phyloP scores from a whole-genome alignment of 2,888 invertebrate genomes.

The Trichopria drosophilae region DNA sequence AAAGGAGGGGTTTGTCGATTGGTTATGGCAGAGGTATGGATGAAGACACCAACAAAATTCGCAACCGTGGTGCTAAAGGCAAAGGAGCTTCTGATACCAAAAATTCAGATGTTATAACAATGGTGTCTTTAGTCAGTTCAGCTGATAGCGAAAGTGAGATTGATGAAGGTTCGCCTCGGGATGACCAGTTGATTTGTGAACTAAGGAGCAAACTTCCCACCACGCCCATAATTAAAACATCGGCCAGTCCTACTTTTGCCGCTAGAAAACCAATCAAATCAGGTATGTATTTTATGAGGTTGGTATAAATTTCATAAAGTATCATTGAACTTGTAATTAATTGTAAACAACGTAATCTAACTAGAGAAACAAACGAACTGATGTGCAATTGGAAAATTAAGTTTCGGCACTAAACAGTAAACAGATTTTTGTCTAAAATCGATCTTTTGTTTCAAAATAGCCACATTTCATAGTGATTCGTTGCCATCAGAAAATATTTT shows the following conservation, averaged over 20 bases:
- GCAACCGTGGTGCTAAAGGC: slow-evolving; percentile 11
- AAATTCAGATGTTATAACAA: slow-evolving; percentile 62
- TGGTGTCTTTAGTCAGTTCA: slow-evolving; percentile 70
- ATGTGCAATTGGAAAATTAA: no score
- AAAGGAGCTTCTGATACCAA: slow-evolving; percentile 35
- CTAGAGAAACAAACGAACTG: no score
- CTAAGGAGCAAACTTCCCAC: slow-evolving; percentile 53
- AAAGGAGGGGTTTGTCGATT: slow-evolving; percentile 39
- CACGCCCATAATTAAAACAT: slow-evolving; percentile 53
- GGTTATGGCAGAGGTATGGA: slow-evolving; percentile 37
- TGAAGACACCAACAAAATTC: slow-evolving; percentile 29
- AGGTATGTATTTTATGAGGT: slow-evolving; percentile 42
- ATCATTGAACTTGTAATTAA: no score
- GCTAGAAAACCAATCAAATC: slow-evolving; percentile 49
- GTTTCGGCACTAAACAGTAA: no score
- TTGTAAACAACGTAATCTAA: no score
- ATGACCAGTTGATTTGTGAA: slow-evolving; percentile 53
- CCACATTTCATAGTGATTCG: no score
- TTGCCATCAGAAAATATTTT: no score
- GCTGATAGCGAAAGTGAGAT: slow-evolving; percentile 67
- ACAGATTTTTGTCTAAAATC: no score
- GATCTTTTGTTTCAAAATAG: no score
- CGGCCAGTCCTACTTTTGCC: slow-evolving; percentile 37
- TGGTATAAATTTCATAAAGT: no score
- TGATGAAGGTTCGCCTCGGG: slow-evolving; percentile 46